Evolutionary conservation across 1,140 invertebrate species (phyloP).

Genomic region (Pseudomyrmex concolor): DNA sequence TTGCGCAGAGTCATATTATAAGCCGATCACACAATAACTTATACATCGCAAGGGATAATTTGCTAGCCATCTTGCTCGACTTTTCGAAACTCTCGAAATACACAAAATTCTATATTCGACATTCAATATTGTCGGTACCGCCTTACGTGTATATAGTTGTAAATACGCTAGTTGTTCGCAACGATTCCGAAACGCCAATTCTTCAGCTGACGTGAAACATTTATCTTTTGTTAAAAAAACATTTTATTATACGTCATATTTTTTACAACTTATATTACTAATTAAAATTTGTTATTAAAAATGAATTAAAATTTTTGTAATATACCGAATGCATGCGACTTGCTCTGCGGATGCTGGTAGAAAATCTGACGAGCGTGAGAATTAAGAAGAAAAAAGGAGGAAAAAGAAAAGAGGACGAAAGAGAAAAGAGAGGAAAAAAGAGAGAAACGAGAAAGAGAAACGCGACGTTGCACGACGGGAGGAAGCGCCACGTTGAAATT

Average conservation of each 20-base stretch:
- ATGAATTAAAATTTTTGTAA: constrained; percentile 4
- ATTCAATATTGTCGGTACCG: constrained; percentile 24
- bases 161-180: background rate
- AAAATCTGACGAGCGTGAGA: constrained; percentile 2
- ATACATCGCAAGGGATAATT: constrained; percentile 9
- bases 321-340: background rate
- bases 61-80: background rate
- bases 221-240: background rate
- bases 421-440: background rate
- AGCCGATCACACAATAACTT: constrained; percentile 5
- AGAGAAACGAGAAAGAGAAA: background rate
- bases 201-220: background rate
- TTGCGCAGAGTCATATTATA: background rate
- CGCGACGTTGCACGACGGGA: constrained; percentile 26
- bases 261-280: constrained; percentile 3
- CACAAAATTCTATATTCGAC: background rate
- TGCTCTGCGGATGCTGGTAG: background rate
- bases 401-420: background rate
- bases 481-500: constrained; percentile 40
- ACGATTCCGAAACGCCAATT: background rate
- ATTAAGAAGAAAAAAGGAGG: constrained; percentile 29
- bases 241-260: background rate
- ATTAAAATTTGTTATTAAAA: background rate
- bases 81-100: background rate
- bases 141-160: background rate